These are phyloP conservation scores for Myiopsitta monachus DNA, from an alignment of 2,113 vertebrate genomes.

Conservation along the genomic window DNA sequence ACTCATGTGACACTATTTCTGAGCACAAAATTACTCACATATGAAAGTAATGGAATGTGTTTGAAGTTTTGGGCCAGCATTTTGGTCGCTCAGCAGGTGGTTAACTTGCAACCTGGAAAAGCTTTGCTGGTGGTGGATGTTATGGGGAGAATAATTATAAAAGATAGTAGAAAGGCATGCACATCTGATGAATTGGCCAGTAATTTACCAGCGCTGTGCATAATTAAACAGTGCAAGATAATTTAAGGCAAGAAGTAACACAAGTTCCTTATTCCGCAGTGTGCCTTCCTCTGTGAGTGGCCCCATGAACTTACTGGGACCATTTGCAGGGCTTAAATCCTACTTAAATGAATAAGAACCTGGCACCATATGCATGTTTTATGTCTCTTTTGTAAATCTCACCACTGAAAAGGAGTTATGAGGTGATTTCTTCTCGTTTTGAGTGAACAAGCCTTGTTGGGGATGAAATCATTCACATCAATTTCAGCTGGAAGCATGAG, in stretches of 20 bases:
- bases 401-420: neutral
- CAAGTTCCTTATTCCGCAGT: accelerated
- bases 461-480: neutral
- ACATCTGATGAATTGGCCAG: neutral
- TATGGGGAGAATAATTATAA: neutral
- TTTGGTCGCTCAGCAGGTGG: conserved; percentile 60
- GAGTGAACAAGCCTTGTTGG: neutral
- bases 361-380: accelerated
- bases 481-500: neutral
- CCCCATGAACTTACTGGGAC: neutral
- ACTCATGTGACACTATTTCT: conserved; percentile 65
- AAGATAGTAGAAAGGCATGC: neutral
- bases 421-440: neutral
- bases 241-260: neutral
- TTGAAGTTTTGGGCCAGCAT: conserved; percentile 57
- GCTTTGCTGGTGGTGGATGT: conserved; percentile 28
- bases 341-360: neutral
- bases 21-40: conserved; percentile 60
- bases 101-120: conserved; percentile 61
- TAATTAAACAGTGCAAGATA: neutral
- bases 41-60: conserved; percentile 61
- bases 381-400: conserved; percentile 1
- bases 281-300: neutral
- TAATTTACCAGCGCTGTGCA: neutral
- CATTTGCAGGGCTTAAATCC: neutral